phyloP scores from a whole-genome alignment of 2,888 invertebrate species.

The Galerucella calmariensis region DNA sequence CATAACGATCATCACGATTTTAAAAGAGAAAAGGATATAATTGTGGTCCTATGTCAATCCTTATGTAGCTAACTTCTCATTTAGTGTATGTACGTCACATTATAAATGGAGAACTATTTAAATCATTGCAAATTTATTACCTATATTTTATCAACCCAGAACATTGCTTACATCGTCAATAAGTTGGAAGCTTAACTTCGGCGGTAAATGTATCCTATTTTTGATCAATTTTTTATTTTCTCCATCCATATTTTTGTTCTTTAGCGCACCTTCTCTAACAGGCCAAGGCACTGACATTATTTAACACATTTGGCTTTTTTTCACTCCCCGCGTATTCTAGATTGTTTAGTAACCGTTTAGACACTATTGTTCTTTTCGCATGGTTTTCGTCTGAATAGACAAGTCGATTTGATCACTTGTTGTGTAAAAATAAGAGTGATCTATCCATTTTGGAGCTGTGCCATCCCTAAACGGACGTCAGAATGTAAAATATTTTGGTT shows the following conservation, averaged over 20 bases:
- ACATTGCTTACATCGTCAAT: slow-evolving; percentile 41
- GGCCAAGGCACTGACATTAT: slow-evolving; percentile 78
- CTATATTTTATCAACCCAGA: no score
- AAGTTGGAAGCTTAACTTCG: slow-evolving; percentile 46
- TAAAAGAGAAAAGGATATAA: no score
- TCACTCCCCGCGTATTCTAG: not conserved
- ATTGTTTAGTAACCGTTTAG: not conserved
- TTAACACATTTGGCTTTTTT: not conserved
- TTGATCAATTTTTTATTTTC: slow-evolving; percentile 44
- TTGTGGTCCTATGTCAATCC: no score
- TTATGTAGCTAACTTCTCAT: no score
- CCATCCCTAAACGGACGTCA: slow-evolving; percentile 41
- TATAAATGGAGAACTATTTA: no score
- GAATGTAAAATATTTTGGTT: slow-evolving; percentile 9
- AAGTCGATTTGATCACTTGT: slow-evolving; percentile 29
- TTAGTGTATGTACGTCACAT: no score
- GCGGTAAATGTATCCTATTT: slow-evolving; percentile 45
- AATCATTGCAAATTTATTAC: no score
- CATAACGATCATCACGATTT: no score
- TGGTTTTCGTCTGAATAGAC: not conserved
- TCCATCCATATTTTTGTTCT: slow-evolving; percentile 64
- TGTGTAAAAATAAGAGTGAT: slow-evolving; percentile 45
- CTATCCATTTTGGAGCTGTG: slow-evolving; percentile 44
- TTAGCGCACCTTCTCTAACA: slow-evolving; percentile 72
- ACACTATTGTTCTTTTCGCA: not conserved